Evolutionary conservation across 2,113 vertebrate species (phyloP).

Genomic region (Poecile atricapillus): DNA sequence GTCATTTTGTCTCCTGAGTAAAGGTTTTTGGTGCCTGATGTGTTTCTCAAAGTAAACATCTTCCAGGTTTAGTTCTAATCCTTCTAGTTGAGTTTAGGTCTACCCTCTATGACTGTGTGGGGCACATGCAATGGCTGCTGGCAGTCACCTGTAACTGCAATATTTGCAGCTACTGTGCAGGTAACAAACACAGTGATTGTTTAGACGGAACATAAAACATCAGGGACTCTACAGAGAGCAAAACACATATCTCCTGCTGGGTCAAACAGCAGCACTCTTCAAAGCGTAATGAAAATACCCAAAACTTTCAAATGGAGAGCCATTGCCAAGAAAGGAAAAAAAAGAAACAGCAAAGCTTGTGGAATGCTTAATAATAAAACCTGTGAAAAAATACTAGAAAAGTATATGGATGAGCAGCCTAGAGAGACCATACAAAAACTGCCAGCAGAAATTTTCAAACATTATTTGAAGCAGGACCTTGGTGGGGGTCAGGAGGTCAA

Average conservation of each 20-base stretch:
- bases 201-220: background rate
- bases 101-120: background rate
- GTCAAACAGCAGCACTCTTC: background rate
- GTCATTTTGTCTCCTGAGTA: background rate
- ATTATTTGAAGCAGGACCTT: background rate
- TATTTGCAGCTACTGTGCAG: background rate
- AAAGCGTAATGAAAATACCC: background rate
- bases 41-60: background rate
- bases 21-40: background rate
- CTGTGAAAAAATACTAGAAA: background rate
- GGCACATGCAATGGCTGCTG: background rate
- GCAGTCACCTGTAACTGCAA: background rate
- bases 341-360: background rate
- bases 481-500: background rate
- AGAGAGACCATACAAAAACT: background rate
- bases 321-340: background rate
- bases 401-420: background rate
- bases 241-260: background rate
- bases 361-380: background rate
- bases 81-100: background rate
- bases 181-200: rapidly evolving
- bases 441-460: background rate
- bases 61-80: background rate
- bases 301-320: background rate
- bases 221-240: background rate